Evolutionary conservation across 2,888 invertebrate genomes (phyloP).

Genomic region (Andrena flavipes): DNA sequence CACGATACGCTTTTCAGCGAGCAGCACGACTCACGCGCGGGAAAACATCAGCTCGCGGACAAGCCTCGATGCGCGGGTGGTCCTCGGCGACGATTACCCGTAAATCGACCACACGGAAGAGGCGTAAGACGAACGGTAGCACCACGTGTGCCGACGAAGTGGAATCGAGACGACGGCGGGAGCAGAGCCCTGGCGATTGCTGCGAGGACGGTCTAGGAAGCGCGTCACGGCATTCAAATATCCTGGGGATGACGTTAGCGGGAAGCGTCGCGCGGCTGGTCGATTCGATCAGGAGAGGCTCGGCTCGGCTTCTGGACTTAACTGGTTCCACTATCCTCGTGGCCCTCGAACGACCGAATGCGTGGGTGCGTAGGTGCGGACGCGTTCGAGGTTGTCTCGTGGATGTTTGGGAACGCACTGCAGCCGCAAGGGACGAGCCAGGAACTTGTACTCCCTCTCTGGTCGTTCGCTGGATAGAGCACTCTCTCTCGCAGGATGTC

Average conservation of each 20-base stretch:
- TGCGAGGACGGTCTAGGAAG: not conserved
- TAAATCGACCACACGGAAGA: not conserved
- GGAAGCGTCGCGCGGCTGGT: not conserved
- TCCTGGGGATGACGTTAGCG: not conserved
- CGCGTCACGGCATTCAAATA: not conserved
- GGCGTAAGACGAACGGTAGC: not conserved
- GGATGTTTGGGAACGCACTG: slow-evolving; percentile 73
- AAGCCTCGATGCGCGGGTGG: not conserved
- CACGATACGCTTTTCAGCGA: not conserved
- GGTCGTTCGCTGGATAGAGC: slow-evolving; percentile 67
- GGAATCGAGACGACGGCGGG: not conserved
- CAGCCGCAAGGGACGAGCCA: slow-evolving; percentile 73
- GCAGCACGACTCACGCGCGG: slow-evolving; percentile 2
- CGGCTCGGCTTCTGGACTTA: slow-evolving; percentile 19
- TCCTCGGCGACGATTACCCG: not conserved
- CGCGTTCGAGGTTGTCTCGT: slow-evolving; percentile 70
- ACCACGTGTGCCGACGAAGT: not conserved
- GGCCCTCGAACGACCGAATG: slow-evolving; percentile 32
- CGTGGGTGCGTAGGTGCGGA: slow-evolving; percentile 55
- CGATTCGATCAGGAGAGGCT: not conserved
- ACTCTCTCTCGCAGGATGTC: slow-evolving; percentile 67
- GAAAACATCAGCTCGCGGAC: slow-evolving; percentile 6
- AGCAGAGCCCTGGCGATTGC: not conserved
- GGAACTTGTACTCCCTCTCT: slow-evolving; percentile 75
- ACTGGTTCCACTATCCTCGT: slow-evolving; percentile 52